Evolutionary conservation across 1,140 invertebrate species (phyloP).

Genomic region (Cydia splendana): DNA sequence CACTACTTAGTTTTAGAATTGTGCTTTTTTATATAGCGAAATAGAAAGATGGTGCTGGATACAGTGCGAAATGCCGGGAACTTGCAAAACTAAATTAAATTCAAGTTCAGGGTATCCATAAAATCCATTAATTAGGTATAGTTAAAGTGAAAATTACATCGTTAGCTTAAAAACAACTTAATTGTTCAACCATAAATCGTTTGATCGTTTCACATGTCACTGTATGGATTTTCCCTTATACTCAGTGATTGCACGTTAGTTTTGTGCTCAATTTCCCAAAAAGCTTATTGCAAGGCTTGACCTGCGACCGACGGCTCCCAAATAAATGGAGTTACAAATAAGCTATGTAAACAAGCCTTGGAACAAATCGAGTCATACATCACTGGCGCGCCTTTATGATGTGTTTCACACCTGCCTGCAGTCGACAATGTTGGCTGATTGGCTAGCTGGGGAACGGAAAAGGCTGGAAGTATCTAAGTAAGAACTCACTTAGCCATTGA

Average conservation of each 20-base stretch:
- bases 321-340: conserved; percentile 25
- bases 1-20: no score
- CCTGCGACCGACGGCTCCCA: conserved; percentile 18
- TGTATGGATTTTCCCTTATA: no score
- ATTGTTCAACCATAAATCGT: no score
- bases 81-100: no score
- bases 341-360: conserved; percentile 26
- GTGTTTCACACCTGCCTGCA: conserved; percentile 27
- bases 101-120: no score
- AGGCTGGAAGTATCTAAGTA: not conserved
- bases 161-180: no score
- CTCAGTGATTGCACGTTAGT: not conserved
- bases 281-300: not conserved
- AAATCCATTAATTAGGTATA: no score
- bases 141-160: no score
- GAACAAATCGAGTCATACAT: conserved; percentile 28
- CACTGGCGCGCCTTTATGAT: conserved; percentile 14
- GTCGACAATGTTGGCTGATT: conserved; percentile 20
- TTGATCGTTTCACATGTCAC: no score
- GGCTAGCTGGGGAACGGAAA: not conserved
- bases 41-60: no score
- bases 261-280: not conserved
- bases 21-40: no score
- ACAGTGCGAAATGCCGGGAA: no score
- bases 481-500: not conserved